phyloP scores from a whole-genome alignment of 1,140 invertebrate genomes.

The Hirudo medicinalis region DNA sequence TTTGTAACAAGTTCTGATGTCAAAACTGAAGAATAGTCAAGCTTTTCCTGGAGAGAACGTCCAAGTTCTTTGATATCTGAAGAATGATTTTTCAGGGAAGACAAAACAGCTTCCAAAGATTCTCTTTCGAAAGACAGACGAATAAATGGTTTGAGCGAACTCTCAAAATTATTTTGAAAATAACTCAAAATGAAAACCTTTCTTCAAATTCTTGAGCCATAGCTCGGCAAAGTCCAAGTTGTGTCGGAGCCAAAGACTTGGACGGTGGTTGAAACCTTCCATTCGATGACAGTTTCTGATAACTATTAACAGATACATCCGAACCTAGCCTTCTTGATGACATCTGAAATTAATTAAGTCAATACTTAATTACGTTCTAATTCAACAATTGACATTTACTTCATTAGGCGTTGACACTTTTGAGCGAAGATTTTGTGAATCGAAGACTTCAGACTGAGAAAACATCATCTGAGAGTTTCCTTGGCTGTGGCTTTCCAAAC shows the following conservation, averaged over 20 bases:
- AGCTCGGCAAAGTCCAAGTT: not conserved
- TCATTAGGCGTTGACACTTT: too few species aligned
- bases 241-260: not conserved
- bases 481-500: not conserved
- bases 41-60: not conserved
- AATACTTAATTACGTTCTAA: too few species aligned
- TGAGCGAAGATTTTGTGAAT: not conserved
- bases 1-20: too few species aligned
- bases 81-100: not conserved
- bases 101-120: not conserved
- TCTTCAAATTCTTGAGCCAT: slow-evolving; percentile 9
- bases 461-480: not conserved
- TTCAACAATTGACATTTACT: too few species aligned
- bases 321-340: too few species aligned
- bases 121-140: not conserved
- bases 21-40: too few species aligned
- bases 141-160: not conserved
- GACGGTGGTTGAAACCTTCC: not conserved
- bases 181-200: not conserved
- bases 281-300: too few species aligned
- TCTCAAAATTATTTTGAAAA: not conserved
- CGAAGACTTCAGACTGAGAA: not conserved
- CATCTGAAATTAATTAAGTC: too few species aligned
- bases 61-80: not conserved
- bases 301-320: too few species aligned